phyloP scores from a whole-genome alignment of 2,113 vertebrate species.

The Sigmodon hispidus region DNA sequence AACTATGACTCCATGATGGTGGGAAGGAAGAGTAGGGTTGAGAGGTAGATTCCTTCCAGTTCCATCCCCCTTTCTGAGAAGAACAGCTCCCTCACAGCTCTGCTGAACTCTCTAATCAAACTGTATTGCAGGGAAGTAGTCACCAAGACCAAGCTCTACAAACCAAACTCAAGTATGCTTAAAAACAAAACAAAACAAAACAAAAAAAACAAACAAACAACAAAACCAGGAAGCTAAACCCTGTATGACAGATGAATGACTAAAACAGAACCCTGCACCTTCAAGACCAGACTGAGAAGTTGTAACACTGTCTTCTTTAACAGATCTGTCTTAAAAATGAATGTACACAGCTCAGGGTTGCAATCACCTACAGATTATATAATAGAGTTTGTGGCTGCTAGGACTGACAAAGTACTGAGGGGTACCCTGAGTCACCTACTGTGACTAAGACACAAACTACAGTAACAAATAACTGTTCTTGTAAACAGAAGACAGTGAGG shows the following conservation, averaged over 20 bases:
- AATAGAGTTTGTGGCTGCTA: background rate
- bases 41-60: background rate
- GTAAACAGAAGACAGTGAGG: background rate
- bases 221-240: background rate
- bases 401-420: background rate
- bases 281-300: background rate
- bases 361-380: slow-evolving; percentile 10
- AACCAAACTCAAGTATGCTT: background rate
- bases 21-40: background rate
- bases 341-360: slow-evolving; percentile 36
- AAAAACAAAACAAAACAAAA: too few species aligned
- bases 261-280: slow-evolving; percentile 15
- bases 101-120: background rate
- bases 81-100: too few species aligned
- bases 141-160: slow-evolving; percentile 49
- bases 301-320: slow-evolving; percentile 3
- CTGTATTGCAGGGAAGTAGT: background rate
- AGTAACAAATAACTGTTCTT: slow-evolving; percentile 18
- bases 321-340: slow-evolving; percentile 42
- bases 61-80: background rate
- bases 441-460: slow-evolving; percentile 30
- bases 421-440: background rate
- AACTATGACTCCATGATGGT: background rate
- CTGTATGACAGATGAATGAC: slow-evolving; percentile 10
- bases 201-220: too few species aligned